Conservation (phyloP, 53 echinoderm and acorn worm genomes). For the Actinopyga echinites region DNA sequence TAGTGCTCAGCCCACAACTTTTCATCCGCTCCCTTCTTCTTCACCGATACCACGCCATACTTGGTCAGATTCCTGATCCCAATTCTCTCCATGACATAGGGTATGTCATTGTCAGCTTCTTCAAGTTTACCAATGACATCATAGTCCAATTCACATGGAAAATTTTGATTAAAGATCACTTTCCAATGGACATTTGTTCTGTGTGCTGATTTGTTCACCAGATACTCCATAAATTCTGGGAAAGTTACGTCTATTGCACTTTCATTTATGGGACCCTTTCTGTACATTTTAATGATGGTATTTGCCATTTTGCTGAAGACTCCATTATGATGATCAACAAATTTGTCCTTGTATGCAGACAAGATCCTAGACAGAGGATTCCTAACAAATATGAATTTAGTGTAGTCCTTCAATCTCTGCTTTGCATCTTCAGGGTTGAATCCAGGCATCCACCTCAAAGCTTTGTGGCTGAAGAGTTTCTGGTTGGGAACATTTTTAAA, state of each 20-base stretch:
- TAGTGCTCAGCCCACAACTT: constrained; percentile 58
- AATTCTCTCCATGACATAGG: constrained; percentile 67
- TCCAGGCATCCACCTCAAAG: constrained; percentile 78
- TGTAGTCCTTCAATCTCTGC: constrained; percentile 59
- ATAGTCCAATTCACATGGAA: constrained; percentile 72
- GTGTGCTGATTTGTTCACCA: constrained; percentile 60
- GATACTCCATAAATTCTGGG: constrained; percentile 75
- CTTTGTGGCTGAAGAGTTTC: constrained; percentile 78
- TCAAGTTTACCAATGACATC: constrained; percentile 81
- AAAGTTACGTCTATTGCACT: constrained; percentile 64
- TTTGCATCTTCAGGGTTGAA: constrained; percentile 52
- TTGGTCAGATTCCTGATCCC: constrained; percentile 65
- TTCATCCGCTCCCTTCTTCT: constrained; percentile 44
- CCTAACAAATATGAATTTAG: constrained; percentile 79
- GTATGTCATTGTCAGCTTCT: constrained; percentile 78
- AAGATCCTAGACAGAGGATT: constrained; percentile 84
- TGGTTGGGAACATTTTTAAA: constrained; percentile 84
- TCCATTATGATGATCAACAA: constrained; percentile 79
- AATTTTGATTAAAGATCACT: constrained; percentile 76
- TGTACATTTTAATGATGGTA: constrained; percentile 61
- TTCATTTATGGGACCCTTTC: constrained; percentile 32
- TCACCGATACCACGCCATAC: constrained; percentile 54
- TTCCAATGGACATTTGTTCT: constrained; percentile 84
- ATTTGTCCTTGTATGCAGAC: constrained; percentile 87
- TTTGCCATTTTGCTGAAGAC: constrained; percentile 66